A percentile compares a stretch with the other conserved stretches of the same genome.
Conservation (phyloP, 2,113 vertebrate species). For the Campylomormyrus tamandua region DNA sequence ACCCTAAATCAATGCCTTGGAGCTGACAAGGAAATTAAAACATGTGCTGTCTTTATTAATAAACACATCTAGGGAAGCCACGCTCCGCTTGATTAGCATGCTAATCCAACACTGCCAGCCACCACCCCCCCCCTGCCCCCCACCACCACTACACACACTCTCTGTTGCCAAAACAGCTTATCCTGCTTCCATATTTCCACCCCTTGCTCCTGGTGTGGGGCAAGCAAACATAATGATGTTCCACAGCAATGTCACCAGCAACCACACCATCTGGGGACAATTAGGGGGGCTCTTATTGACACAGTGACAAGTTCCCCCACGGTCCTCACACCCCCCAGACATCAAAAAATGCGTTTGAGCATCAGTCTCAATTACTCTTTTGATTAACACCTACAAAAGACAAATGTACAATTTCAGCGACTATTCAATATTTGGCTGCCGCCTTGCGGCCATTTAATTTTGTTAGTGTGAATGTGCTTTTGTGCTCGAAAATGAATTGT, state of each 20-base stretch:
- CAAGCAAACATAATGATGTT: not conserved
- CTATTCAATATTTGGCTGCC: not conserved
- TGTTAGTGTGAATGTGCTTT: not conserved
- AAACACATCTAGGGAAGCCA: conserved; percentile 40
- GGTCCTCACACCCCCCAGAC: not conserved
- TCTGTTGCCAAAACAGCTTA: not conserved
- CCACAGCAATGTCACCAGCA: not conserved
- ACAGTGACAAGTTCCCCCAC: not conserved
- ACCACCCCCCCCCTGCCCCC: not conserved
- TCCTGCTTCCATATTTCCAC: not conserved
- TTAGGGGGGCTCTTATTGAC: not conserved
- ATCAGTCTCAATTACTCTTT: not conserved
- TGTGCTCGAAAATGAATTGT: not conserved
- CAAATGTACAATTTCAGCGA: not conserved
- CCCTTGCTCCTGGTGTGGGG: not conserved
- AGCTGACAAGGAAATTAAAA: conserved; percentile 43
- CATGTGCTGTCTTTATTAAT: conserved; percentile 40
- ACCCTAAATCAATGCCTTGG: conserved; percentile 25
- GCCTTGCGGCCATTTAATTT: not conserved
- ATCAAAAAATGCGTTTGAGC: not conserved
- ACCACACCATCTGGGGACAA: not conserved
- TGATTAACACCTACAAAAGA: not conserved
- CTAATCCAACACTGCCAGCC: not conserved
- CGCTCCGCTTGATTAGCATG: conserved; percentile 20
- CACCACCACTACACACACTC: not conserved